Conservation (phyloP, 2,113 vertebrate genomes). For the Oophaga pumilio region DNA sequence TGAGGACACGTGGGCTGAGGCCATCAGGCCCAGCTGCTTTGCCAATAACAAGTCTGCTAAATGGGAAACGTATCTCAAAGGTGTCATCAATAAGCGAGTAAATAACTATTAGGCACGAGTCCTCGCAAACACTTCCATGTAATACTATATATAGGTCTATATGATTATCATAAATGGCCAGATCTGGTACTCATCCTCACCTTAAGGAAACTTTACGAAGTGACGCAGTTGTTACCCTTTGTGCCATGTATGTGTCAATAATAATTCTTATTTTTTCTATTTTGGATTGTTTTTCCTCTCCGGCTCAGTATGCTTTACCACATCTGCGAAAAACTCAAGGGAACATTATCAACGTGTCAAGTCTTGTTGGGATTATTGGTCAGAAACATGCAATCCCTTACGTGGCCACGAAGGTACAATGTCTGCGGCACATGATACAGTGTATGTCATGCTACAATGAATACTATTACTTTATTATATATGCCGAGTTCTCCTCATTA, state of each 20-base stretch:
- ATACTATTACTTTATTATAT: background rate
- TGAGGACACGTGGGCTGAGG: too few relatives aligned
- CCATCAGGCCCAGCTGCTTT: too few relatives aligned
- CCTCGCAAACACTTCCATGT: too few relatives aligned
- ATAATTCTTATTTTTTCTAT: background rate
- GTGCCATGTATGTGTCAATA: background rate
- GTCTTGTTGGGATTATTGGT: conserved; percentile 74
- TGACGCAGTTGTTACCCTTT: background rate
- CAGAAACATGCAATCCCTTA: conserved; percentile 76
- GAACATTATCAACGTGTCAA: conserved; percentile 82
- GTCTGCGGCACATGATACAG: background rate
- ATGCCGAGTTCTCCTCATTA: too few relatives aligned
- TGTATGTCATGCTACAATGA: background rate
- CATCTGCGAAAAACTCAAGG: conserved; percentile 72
- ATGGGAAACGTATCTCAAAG: too few relatives aligned
- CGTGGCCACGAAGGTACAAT: conserved; percentile 79
- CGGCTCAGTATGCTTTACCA: conserved; percentile 73
- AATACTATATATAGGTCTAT: too few relatives aligned
- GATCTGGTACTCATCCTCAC: too few relatives aligned
- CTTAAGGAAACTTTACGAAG: background rate
- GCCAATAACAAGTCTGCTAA: too few relatives aligned
- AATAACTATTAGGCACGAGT: too few relatives aligned
- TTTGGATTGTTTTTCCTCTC: background rate
- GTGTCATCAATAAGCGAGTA: too few relatives aligned
- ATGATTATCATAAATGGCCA: too few relatives aligned